phyloP scores from a whole-genome alignment of 2,113 vertebrate genomes.

The Centropus unirufus region DNA sequence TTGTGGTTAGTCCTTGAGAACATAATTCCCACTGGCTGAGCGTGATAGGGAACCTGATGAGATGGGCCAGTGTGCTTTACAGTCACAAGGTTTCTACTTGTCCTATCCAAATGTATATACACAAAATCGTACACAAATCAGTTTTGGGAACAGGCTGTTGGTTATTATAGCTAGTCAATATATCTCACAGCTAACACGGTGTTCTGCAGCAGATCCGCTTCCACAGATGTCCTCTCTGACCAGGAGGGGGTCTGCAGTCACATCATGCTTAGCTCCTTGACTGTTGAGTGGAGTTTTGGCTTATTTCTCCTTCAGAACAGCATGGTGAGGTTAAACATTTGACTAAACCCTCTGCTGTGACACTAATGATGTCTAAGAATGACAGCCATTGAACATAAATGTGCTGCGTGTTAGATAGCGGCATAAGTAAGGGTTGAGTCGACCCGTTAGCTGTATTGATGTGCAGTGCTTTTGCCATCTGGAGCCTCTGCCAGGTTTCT shows the following conservation, averaged over 20 bases:
- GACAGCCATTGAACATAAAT: neutral
- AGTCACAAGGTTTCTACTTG: neutral
- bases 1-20: neutral
- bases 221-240: neutral
- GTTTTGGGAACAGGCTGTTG: fast-evolving
- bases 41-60: fast-evolving
- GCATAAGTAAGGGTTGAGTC: fast-evolving
- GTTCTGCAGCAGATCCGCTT: neutral
- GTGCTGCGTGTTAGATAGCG: neutral
- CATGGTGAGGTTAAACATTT: neutral
- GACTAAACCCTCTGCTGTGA: neutral
- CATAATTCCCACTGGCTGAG: neutral
- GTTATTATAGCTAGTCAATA: neutral
- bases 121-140: fast-evolving
- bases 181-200: neutral
- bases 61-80: neutral
- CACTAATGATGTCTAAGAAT: neutral
- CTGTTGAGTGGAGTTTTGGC: neutral
- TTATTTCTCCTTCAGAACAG: neutral
- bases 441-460: neutral
- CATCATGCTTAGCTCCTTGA: neutral
- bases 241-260: neutral
- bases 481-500: neutral
- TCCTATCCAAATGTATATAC: neutral
- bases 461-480: neutral